phyloP scores from a whole-genome alignment of 2,797 vertebrate species.

The Cercopithecus hamlyni region DNA sequence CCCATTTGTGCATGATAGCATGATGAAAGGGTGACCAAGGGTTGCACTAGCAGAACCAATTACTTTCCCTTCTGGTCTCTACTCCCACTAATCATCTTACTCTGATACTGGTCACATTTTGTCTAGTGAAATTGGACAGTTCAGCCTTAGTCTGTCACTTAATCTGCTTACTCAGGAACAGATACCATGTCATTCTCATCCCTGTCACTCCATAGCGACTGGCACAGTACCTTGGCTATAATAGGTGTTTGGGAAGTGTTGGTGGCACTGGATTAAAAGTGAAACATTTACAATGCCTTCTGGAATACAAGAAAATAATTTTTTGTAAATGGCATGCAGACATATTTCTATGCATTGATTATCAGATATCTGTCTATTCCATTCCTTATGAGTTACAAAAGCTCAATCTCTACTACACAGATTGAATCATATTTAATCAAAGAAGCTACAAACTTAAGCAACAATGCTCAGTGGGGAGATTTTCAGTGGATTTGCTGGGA shows the following conservation, averaged over 20 bases:
- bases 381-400: constrained; percentile 43
- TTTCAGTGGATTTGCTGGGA: constrained; percentile 45
- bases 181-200: not conserved
- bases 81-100: not conserved
- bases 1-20: not conserved
- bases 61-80: not conserved
- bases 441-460: constrained; percentile 33
- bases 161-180: not conserved
- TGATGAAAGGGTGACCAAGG: not conserved
- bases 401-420: not conserved
- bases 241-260: not conserved
- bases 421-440: constrained; percentile 39
- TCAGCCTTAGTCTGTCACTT: not conserved
- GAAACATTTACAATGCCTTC: not conserved
- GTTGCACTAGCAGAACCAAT: not conserved
- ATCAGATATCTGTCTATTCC: not conserved
- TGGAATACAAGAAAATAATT: not conserved
- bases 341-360: not conserved
- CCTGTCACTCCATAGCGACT: not conserved
- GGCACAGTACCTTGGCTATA: not conserved
- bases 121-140: not conserved
- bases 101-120: not conserved
- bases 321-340: not conserved
- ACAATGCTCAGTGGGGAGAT: not conserved
- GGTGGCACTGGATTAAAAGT: not conserved